Percentiles rank a stretch among this genome's conserved stretches.
Evolutionary conservation across 2,797 vertebrate species (phyloP).

Genomic region (Phaenicophaeus curvirostris): DNA sequence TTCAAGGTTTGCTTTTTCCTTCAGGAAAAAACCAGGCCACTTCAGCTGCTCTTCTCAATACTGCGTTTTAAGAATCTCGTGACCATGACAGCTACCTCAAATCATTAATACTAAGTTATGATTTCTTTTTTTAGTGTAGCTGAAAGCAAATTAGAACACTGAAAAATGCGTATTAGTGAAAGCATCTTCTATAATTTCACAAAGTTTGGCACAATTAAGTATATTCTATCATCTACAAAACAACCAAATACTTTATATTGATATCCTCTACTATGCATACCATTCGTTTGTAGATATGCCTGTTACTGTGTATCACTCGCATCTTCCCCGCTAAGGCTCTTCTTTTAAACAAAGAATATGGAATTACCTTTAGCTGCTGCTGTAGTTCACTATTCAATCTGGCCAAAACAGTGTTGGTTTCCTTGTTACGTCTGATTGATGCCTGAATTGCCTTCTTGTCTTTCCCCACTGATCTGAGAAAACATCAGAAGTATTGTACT

Average conservation of each 20-base stretch:
- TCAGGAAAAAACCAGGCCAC: background rate
- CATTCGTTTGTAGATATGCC: background rate
- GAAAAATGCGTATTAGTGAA: background rate
- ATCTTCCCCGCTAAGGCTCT: background rate
- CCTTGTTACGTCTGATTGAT: slow-evolving; percentile 98
- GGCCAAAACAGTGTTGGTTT: slow-evolving; percentile 98
- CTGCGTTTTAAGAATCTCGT: background rate
- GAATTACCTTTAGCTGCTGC: slow-evolving; percentile 92
- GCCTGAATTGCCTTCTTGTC: slow-evolving; percentile 99
- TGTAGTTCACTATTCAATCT: slow-evolving; percentile 98
- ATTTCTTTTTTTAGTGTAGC: background rate
- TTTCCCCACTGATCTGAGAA: slow-evolving; percentile 92
- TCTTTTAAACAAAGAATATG: background rate
- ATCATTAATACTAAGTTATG: background rate
- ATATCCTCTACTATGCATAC: background rate
- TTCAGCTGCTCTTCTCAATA: background rate
- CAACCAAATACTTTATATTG: background rate
- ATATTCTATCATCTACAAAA: background rate
- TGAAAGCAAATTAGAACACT: background rate
- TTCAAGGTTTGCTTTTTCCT: background rate
- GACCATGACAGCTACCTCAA: background rate
- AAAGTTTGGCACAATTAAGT: background rate
- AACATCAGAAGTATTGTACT: slow-evolving; percentile 21
- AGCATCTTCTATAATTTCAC: background rate
- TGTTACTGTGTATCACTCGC: background rate